phyloP scores from a whole-genome alignment of 2,113 vertebrate species.

The Cettia cetti region DNA sequence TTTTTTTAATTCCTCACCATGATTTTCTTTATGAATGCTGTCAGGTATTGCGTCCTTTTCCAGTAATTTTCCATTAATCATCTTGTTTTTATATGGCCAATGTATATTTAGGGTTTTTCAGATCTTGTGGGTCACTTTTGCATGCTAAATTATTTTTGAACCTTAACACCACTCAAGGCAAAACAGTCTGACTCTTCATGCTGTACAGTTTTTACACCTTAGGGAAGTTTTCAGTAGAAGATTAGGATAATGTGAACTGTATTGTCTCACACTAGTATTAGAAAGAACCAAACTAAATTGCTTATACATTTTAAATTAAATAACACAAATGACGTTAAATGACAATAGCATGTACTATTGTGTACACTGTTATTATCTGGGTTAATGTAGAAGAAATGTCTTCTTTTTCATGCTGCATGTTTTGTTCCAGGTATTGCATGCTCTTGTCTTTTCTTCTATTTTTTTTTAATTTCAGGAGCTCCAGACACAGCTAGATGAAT shows the following conservation, averaged over 20 bases:
- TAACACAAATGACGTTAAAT: not conserved
- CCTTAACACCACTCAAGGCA: not conserved
- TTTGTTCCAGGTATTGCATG: not conserved
- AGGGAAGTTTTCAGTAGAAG: not conserved
- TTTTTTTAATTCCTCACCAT: not conserved
- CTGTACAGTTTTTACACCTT: not conserved
- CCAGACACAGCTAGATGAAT: conserved; percentile 78
- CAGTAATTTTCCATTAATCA: not conserved
- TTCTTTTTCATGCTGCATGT: not conserved
- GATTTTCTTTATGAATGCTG: not conserved
- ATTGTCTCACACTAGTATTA: not conserved
- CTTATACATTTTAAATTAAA: not conserved
- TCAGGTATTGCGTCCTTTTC: not conserved
- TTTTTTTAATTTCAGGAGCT: conserved; percentile 62
- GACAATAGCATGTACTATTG: not conserved
- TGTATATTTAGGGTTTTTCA: not conserved
- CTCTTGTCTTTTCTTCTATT: not conserved
- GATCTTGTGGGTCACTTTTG: not conserved
- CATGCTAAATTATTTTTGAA: not conserved
- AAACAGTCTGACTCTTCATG: not conserved
- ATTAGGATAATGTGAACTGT: not conserved
- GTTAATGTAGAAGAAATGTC: not conserved
- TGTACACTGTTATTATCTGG: not conserved
- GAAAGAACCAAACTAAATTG: not conserved
- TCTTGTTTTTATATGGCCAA: not conserved